These are phyloP conservation scores for Caenorhabditis sinica DNA, from an alignment of 2,888 invertebrate species.

Conservation along the genomic window DNA sequence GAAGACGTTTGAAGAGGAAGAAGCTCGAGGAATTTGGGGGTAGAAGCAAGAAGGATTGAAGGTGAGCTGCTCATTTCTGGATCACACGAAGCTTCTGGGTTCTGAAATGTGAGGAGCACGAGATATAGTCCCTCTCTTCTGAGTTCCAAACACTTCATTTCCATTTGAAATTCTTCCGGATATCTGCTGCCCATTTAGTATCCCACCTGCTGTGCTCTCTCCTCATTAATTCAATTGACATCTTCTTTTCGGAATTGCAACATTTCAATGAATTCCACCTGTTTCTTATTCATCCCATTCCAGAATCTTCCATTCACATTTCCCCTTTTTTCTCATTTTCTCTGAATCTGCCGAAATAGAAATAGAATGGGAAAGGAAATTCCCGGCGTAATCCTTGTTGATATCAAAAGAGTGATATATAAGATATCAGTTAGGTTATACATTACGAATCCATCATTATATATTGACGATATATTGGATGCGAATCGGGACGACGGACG, in stretches of 20 bases:
- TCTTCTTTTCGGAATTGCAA: slow-evolving; percentile 23
- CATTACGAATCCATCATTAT: slow-evolving; percentile 54
- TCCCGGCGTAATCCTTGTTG: slow-evolving; percentile 23
- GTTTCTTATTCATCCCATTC: slow-evolving; percentile 5
- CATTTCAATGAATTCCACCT: slow-evolving; percentile 22
- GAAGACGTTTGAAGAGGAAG: slow-evolving; percentile 17
- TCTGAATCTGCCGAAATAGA: not conserved
- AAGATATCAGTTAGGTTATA: slow-evolving; percentile 52
- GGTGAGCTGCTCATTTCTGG: no score
- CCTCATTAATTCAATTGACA: slow-evolving; percentile 34
- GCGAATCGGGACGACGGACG: slow-evolving; percentile 31
- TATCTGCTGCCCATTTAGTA: not conserved
- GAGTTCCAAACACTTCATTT: not conserved
- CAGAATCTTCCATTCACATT: slow-evolving; percentile 3
- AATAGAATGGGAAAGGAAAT: not conserved
- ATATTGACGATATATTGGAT: slow-evolving; percentile 31
- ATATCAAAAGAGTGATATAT: slow-evolving; percentile 25
- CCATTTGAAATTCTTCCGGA: slow-evolving; percentile 6
- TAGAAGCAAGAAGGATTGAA: not conserved
- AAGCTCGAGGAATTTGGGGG: slow-evolving; percentile 9
- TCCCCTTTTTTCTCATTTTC: not conserved
- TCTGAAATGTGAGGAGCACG: no score
- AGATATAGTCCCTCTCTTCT: not conserved
- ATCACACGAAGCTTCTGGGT: no score
- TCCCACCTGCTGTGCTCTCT: slow-evolving; percentile 35